Evolutionary conservation across 2,888 invertebrate species (phyloP).

Genomic region (Drosophila yooni): DNA sequence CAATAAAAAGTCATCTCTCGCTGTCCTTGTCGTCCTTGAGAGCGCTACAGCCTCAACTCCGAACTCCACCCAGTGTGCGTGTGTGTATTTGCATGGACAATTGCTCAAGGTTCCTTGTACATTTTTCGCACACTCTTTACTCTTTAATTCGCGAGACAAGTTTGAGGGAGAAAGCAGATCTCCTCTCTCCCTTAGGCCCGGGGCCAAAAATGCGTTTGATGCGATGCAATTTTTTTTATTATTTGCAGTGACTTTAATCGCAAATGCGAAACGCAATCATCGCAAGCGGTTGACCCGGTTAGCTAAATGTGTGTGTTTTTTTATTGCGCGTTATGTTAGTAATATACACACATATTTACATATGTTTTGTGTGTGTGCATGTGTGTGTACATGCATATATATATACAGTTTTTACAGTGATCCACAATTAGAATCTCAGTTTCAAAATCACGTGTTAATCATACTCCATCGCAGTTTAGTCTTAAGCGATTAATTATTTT

Average conservation of each 20-base stretch:
- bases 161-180: slow-evolving; percentile 14
- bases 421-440: background rate
- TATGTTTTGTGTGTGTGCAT: background rate
- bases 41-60: slow-evolving; percentile 42
- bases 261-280: slow-evolving; percentile 50
- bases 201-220: slow-evolving; percentile 34
- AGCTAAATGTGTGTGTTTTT: slow-evolving; percentile 38
- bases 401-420: background rate
- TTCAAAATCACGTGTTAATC: background rate
- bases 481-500: background rate
- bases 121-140: background rate
- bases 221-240: slow-evolving; percentile 19
- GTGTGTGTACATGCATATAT: background rate
- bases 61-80: slow-evolving; percentile 39
- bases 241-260: slow-evolving; percentile 36
- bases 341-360: slow-evolving; percentile 3
- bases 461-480: background rate
- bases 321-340: slow-evolving; percentile 17
- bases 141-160: slow-evolving; percentile 6
- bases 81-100: slow-evolving; percentile 49
- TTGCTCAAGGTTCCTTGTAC: slow-evolving; percentile 42
- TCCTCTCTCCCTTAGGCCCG: background rate
- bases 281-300: slow-evolving; percentile 53
- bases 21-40: slow-evolving; percentile 39
- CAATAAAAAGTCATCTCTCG: slow-evolving; percentile 1